A percentile compares a stretch with the other conserved stretches of the same genome.
Evolutionary conservation across 2,888 invertebrate genomes (phyloP).

Genomic region (Agrochola macilenta): DNA sequence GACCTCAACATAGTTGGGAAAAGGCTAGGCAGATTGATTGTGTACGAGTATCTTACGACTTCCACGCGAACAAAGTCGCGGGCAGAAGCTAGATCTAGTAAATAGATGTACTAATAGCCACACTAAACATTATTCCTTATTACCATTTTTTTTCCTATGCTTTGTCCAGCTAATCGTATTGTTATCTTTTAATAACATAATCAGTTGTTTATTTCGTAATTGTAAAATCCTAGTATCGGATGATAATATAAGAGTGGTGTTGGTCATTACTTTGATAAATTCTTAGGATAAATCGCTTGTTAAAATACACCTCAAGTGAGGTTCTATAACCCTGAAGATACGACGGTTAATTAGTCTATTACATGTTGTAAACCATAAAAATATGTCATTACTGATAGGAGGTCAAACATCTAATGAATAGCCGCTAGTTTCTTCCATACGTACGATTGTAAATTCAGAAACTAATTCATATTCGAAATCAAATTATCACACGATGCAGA

Average conservation of each 20-base stretch:
- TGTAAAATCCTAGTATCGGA: not conserved
- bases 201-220: not conserved
- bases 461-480: conserved; percentile 31
- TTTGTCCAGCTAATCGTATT: no score
- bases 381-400: conserved; percentile 27
- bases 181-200: not conserved
- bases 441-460: conserved; percentile 15
- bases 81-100: no score
- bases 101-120: no score
- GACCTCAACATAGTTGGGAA: no score
- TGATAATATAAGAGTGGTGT: not conserved
- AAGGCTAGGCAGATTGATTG: no score
- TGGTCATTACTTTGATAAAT: conserved; percentile 1
- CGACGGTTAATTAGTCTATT: conserved; percentile 9
- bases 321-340: conserved; percentile 22
- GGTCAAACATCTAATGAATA: conserved; percentile 39
- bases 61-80: no score
- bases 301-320: conserved; percentile 3
- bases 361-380: conserved; percentile 25
- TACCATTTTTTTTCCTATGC: not conserved
- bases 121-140: no score
- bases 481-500: conserved; percentile 43
- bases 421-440: conserved; percentile 8
- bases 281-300: not conserved
- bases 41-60: no score